phyloP scores from a whole-genome alignment of 1,140 invertebrate species.

The Chymomyza costata region DNA sequence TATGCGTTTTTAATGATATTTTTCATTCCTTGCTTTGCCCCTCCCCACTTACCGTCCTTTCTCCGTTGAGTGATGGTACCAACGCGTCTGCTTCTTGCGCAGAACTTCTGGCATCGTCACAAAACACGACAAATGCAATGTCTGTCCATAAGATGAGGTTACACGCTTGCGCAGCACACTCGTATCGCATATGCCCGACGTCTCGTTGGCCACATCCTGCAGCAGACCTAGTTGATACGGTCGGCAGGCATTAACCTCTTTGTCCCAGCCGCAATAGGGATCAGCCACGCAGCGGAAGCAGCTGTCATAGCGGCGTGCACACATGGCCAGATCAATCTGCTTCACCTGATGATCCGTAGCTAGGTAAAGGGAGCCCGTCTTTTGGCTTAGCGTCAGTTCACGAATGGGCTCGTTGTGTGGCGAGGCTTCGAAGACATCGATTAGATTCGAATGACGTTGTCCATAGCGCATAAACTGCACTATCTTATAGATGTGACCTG shows the following conservation, averaged over 20 bases:
- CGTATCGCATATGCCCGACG: conserved; percentile 83
- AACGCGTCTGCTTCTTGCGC: conserved; percentile 79
- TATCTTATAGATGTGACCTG: conserved; percentile 87
- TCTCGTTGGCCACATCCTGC: conserved; percentile 83
- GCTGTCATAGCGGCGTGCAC: conserved; percentile 83
- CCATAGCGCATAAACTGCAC: conserved; percentile 81
- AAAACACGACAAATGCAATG: conserved; percentile 84
- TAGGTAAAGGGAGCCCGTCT: conserved; percentile 84
- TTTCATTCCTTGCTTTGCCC: no score
- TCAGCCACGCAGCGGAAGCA: conserved; percentile 87
- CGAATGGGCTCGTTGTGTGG: conserved; percentile 82
- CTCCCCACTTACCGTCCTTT: conserved; percentile 77
- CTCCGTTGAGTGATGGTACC: conserved; percentile 84
- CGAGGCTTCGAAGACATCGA: conserved; percentile 86
- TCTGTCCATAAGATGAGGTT: conserved; percentile 85
- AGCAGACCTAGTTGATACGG: conserved; percentile 82
- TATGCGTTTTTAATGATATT: no score
- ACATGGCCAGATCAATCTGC: conserved; percentile 86
- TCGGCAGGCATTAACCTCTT: conserved; percentile 83
- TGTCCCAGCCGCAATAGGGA: conserved; percentile 90
- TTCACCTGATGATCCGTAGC: conserved; percentile 85
- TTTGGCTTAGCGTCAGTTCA: conserved; percentile 83
- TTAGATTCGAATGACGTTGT: conserved; percentile 81
- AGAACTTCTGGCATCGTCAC: conserved; percentile 82
- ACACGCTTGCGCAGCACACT: conserved; percentile 82